Percentiles rank a stretch among this genome's conserved stretches.
These are phyloP conservation scores for Isoperla grammatica DNA, from an alignment of 2,888 invertebrate genomes.

Conservation along the genomic window DNA sequence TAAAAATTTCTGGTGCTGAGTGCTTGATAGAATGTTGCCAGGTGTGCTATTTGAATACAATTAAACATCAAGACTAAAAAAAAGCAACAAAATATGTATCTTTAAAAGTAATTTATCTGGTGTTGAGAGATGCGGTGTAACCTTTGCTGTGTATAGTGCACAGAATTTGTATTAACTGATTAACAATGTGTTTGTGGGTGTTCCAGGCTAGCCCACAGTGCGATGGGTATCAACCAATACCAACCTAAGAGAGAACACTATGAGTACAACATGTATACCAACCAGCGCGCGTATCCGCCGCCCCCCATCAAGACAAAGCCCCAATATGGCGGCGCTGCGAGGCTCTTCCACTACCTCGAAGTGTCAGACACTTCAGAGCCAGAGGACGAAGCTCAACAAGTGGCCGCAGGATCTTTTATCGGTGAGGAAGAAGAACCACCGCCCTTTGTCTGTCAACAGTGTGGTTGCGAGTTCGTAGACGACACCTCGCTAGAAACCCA, in stretches of 20 bases:
- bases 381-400: constrained; percentile 41
- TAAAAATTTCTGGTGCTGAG: too few species aligned
- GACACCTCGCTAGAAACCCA: constrained; percentile 48
- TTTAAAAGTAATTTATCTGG: background rate
- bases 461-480: constrained; percentile 52
- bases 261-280: constrained; percentile 42
- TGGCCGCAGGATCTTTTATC: constrained; percentile 20
- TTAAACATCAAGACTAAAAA: too few species aligned
- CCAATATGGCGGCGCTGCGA: constrained; percentile 56
- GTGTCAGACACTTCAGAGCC: constrained; percentile 66
- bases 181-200: constrained; percentile 25
- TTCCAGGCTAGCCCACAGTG: constrained; percentile 29
- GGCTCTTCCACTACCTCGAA: constrained; percentile 67
- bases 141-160: too few species aligned
- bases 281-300: constrained; percentile 37
- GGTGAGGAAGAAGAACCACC: constrained; percentile 43
- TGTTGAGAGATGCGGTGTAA: too few species aligned
- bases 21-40: too few species aligned
- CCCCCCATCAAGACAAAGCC: constrained; percentile 33
- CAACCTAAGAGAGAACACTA: constrained; percentile 32
- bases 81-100: background rate
- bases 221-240: constrained; percentile 22
- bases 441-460: constrained; percentile 48
- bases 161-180: constrained; percentile 29
- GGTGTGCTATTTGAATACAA: too few species aligned